Evolutionary conservation across 2,888 invertebrate species (phyloP).

Genomic region (Xestoiulus laeticollis): DNA sequence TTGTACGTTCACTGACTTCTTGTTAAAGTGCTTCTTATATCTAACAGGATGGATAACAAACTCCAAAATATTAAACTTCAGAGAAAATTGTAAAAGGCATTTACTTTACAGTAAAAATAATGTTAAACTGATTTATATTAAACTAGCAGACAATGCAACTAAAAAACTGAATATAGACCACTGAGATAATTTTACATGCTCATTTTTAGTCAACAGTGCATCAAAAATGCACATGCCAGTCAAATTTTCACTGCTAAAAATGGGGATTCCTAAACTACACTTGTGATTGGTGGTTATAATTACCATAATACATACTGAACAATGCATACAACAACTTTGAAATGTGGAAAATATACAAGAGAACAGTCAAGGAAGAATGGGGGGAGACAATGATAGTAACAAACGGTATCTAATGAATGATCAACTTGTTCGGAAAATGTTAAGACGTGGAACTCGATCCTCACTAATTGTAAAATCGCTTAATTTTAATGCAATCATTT

Average conservation of each 20-base stretch:
- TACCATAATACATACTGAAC: not conserved
- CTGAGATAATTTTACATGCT: too few species aligned
- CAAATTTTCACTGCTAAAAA: not conserved
- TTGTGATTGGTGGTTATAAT: not conserved
- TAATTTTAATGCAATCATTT: not conserved
- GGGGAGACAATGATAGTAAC: not conserved
- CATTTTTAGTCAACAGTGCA: not conserved
- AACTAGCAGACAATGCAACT: not conserved
- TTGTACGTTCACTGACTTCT: too few species aligned
- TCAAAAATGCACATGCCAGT: not conserved
- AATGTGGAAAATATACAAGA: not conserved
- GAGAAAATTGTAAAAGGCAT: not conserved
- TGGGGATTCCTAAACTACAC: not conserved
- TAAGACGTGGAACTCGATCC: not conserved
- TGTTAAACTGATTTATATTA: not conserved
- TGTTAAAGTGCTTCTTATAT: not conserved
- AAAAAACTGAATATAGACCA: not conserved
- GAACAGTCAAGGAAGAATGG: not conserved
- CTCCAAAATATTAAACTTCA: not conserved
- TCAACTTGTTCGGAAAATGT: not conserved
- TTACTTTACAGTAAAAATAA: not conserved
- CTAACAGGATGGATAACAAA: not conserved
- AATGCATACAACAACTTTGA: not conserved
- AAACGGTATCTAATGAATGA: not conserved
- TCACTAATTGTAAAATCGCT: not conserved